These are phyloP conservation scores for Amblyraja radiata DNA, from an alignment of 2,797 vertebrate species.

Conservation along the genomic window DNA sequence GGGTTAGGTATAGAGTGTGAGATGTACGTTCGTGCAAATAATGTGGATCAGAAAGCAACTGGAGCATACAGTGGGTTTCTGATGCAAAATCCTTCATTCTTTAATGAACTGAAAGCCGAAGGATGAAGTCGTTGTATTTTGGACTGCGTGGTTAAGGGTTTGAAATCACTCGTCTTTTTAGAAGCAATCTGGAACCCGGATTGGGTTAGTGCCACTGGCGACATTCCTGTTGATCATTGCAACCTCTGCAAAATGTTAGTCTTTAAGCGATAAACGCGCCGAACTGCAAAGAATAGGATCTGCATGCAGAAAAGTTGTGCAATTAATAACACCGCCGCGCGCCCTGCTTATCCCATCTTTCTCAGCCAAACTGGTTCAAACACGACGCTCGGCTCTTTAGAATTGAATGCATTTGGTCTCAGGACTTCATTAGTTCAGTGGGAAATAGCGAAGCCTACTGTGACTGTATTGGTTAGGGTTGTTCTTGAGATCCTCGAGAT, in stretches of 20 bases:
- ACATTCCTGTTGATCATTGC: background rate
- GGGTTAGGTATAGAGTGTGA: background rate
- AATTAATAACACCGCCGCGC: background rate
- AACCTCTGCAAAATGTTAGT: background rate
- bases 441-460: background rate
- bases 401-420: background rate
- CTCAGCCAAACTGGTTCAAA: background rate
- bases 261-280: background rate
- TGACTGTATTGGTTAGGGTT: background rate
- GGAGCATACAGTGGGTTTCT: conserved; percentile 57
- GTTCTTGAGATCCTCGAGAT: background rate
- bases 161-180: background rate
- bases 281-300: conserved; percentile 25
- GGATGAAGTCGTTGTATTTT: conserved; percentile 67
- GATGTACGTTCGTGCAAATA: background rate
- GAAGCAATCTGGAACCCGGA: background rate
- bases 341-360: no score
- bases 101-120: conserved; percentile 60
- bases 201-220: background rate
- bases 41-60: conserved; percentile 23
- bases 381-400: background rate
- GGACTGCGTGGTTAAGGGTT: conserved; percentile 54
- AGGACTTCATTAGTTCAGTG: background rate
- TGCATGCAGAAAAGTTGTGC: background rate
- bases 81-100: conserved; percentile 62